These are phyloP conservation scores for Heteromyza rotundicornis DNA, from an alignment of 2,888 invertebrate genomes.

Conservation along the genomic window DNA sequence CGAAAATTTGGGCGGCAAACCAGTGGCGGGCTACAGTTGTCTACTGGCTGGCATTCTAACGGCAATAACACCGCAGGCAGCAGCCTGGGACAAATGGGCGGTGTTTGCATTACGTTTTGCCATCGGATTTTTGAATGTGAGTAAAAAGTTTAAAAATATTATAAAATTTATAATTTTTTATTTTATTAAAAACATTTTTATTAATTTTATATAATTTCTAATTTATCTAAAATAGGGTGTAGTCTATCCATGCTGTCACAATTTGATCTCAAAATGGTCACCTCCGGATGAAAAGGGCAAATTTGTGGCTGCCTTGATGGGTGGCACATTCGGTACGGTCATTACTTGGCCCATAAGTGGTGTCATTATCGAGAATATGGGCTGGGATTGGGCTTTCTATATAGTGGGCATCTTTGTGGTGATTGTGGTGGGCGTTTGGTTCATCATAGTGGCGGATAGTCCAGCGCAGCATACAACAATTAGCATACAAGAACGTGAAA, in stretches of 20 bases:
- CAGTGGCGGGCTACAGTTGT: constrained; percentile 66
- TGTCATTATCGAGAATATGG: constrained; percentile 67
- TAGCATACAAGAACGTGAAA: constrained; percentile 68
- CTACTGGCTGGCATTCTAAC: constrained; percentile 66
- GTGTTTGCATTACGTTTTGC: constrained; percentile 68
- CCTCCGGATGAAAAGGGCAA: constrained; percentile 78
- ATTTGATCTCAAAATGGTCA: constrained; percentile 74
- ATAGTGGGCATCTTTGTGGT: constrained; percentile 67
- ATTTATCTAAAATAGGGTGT: constrained; percentile 41
- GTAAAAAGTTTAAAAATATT: too few relatives aligned
- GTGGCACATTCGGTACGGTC: constrained; percentile 74
- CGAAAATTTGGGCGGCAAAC: constrained; percentile 70
- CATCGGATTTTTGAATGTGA: constrained; percentile 71
- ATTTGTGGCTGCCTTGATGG: constrained; percentile 75
- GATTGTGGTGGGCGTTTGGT: constrained; percentile 69
- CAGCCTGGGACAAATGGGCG: constrained; percentile 66
- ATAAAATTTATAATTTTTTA: too few relatives aligned
- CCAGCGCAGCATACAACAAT: constrained; percentile 71
- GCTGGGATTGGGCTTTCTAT: constrained; percentile 75
- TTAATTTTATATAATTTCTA: neutral
- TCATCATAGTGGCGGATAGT: constrained; percentile 69
- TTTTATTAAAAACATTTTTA: neutral
- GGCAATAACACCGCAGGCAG: constrained; percentile 68
- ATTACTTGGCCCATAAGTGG: constrained; percentile 74
- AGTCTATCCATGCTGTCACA: constrained; percentile 57